These are phyloP conservation scores for Ovis aries DNA, from an alignment of 2,113 vertebrate species.

Conservation along the genomic window ARS-UI_Ramb_v3.0 NC_056066.1:48599501-48600000, in stretches of 20 bases:
- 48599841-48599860: background rate
- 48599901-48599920: background rate
- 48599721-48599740: background rate
- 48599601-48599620: background rate
- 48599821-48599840: background rate
- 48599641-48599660: background rate
- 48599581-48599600: background rate
- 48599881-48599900: background rate
- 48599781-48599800: background rate
- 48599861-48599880: background rate
- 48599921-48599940: background rate
- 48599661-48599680: background rate
- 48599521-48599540: background rate
- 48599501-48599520: background rate
- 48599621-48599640: background rate
- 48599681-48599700: background rate
- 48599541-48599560: background rate
- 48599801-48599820: background rate
- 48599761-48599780: background rate
- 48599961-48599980: background rate
- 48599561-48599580: background rate
- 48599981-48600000: background rate
- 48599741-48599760: background rate
- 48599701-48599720: background rate
- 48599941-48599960: background rate